Base-by-base conservation (phyloP, 2,113 vertebrate species). In the Ophiodon elongatus region DNA sequence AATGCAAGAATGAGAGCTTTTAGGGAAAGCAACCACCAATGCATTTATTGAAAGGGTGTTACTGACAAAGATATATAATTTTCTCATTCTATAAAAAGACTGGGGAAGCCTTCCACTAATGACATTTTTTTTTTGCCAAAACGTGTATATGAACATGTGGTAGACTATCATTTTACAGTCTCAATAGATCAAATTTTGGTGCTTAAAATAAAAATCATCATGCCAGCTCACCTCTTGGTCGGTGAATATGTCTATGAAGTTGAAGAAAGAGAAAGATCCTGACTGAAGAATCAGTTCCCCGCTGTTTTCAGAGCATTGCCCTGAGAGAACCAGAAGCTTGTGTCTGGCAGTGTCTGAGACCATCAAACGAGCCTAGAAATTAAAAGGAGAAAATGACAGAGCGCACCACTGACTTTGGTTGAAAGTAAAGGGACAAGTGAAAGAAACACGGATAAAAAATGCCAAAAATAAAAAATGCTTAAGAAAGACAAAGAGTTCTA, bases 211-310 rank as follows among this genome's bases (percentile, higher is more conserved):
- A 45, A 33, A 52, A 27, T 27, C 1, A 33, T 19, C 15, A 33
- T 11, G 33, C 27, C 60, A n/a, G 86, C 95, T 80, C 71, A 99
- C 98, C 97, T 99, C 98, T 94, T 99, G 98, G 88, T 99, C 98
- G 0, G 97, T 98, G 89, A 99, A 99, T 91, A 99, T 99, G 91
- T 99, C 98, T 79, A 99, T 99, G 92, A 99, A 99, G 73, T 96
- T 98, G 83, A 96, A 96, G 95, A 99, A 98, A 67, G 98, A 99
- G 94, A 99, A 99, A 11, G 97, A 94, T 64, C 98, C 98, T 23
- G 97, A 97, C 60, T 99, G 98, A 78, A 99, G 97, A 90, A 99
- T 99, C 68, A 99, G 96, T 75, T 99, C 98, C 14, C 98, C 98
- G 0, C 97, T 98, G 65, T 97, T 98, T 94, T 99, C 97, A 87